Conservation (phyloP, 1,140 invertebrate species). For the Choristoneura fumiferana region DNA sequence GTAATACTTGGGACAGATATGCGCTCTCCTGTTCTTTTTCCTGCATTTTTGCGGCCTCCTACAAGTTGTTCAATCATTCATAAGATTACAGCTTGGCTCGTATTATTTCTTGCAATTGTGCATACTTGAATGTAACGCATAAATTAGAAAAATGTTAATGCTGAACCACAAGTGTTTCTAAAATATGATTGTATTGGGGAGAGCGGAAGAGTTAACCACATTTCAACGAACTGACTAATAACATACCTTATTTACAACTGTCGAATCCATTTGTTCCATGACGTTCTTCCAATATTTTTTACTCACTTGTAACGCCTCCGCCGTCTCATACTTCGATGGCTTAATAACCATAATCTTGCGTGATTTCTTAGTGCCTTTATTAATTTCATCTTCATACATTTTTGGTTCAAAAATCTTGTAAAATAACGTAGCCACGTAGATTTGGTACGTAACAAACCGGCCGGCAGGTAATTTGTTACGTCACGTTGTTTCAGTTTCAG, state of each 20-base stretch:
- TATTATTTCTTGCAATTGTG: too few relatives aligned
- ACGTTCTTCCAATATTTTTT: constrained; percentile 59
- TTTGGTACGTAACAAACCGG: neutral
- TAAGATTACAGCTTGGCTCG: too few relatives aligned
- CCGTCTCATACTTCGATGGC: constrained; percentile 50
- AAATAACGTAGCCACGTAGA: constrained; percentile 1
- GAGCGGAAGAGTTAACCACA: too few relatives aligned
- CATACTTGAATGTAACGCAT: too few relatives aligned
- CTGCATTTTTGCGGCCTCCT: constrained; percentile 38
- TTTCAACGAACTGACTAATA: too few relatives aligned
- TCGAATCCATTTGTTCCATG: constrained; percentile 42
- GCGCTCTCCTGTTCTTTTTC: constrained; percentile 27
- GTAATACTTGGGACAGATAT: constrained; percentile 52
- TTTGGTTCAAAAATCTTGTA: neutral
- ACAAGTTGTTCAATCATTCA: neutral
- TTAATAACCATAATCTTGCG: constrained; percentile 50
- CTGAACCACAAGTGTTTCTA: too few relatives aligned
- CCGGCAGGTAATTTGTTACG: neutral
- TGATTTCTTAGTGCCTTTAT: constrained; percentile 31
- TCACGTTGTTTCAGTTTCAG: neutral
- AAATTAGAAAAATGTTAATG: too few relatives aligned
- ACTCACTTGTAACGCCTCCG: constrained; percentile 45
- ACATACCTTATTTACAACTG: neutral
- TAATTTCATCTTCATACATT: constrained; percentile 11
- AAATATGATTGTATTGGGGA: too few relatives aligned